Percentiles rank a stretch among this genome's conserved stretches.
Evolutionary conservation across 1,140 invertebrate genomes (phyloP).

Genomic region (Sitodiplosis mosellana): DNA sequence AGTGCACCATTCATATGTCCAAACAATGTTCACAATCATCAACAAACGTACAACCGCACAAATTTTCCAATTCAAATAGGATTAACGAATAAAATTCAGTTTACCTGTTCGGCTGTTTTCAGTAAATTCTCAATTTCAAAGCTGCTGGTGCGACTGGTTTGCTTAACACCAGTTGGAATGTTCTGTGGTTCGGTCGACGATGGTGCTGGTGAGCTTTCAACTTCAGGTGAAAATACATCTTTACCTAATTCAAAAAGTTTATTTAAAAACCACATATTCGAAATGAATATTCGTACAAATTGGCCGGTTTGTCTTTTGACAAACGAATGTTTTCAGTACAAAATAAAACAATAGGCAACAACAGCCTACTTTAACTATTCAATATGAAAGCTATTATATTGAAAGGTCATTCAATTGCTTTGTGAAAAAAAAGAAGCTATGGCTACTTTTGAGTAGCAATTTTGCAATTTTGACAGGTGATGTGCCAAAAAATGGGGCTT

Average conservation of each 20-base stretch:
- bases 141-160: conserved; percentile 63
- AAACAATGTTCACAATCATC: too few species aligned
- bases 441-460: background rate
- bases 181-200: conserved; percentile 16
- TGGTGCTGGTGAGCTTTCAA: conserved; percentile 33
- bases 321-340: too few species aligned
- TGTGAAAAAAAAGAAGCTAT: too few species aligned
- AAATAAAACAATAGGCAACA: too few species aligned
- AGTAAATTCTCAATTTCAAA: conserved; percentile 82
- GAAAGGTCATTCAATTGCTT: too few species aligned
- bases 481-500: too few species aligned
- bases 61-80: background rate
- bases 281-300: background rate
- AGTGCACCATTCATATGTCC: too few species aligned
- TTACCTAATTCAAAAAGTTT: conserved; percentile 28
- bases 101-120: conserved; percentile 44
- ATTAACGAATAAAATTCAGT: background rate
- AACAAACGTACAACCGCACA: too few species aligned
- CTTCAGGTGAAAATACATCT: conserved; percentile 49
- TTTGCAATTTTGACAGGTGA: too few species aligned
- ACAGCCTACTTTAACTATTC: too few species aligned
- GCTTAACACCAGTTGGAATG: conserved; percentile 27
- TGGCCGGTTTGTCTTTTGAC: background rate
- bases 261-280: background rate
- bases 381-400: too few species aligned